Evolutionary conservation across 2,888 invertebrate species (phyloP), one percentile per base, ranked within the genome.

Genomic region (Sclerodermus sp.): DNA sequence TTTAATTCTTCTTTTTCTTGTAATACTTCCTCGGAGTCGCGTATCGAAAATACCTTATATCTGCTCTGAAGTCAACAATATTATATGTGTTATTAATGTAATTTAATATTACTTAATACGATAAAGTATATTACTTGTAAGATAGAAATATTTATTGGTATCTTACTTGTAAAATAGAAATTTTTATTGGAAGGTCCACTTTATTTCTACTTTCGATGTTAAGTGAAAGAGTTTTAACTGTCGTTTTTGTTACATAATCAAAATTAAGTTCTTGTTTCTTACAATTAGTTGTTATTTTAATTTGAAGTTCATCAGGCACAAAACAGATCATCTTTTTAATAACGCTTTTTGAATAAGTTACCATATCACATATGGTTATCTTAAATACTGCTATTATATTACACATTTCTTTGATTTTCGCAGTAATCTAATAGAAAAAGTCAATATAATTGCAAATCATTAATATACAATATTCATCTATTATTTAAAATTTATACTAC

Each of bases 301-400:
- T 55, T 45, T 71, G 60, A 6, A 68, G 60, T 40, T 75, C 68
- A 52, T 74, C 75, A 0, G 77, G 71, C 32, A 74, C 68, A 47
- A 77, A 71, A 46, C 73, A 77, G 58, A 77, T 71, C 18, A 71
- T 64, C 37, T 76, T 73, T 14, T 70, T 66, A 43, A 71, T 68
- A 10, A 55, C 58, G 67, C 70, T 72, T 42, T 60, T 66, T 12
- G 65, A 67, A 17, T 64, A 62, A 1, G 71, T 73, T 31, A 76
- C 71, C 73, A 77, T 75, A 51, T 77, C 77, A 1, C 57, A 59
- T 29, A 69, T 64, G 36, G 57, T 62, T 40, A 74, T 63, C 12
- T 65, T 59, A 17, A 77, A 49, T 14, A 60, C 62, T 4, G 68
- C 68, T 43, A 74, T 66, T 32, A 73, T 62, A 18, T 71, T 69